Evolutionary conservation across 2,888 invertebrate genomes (phyloP).

Genomic region (Rhynchonema sp.): DNA sequence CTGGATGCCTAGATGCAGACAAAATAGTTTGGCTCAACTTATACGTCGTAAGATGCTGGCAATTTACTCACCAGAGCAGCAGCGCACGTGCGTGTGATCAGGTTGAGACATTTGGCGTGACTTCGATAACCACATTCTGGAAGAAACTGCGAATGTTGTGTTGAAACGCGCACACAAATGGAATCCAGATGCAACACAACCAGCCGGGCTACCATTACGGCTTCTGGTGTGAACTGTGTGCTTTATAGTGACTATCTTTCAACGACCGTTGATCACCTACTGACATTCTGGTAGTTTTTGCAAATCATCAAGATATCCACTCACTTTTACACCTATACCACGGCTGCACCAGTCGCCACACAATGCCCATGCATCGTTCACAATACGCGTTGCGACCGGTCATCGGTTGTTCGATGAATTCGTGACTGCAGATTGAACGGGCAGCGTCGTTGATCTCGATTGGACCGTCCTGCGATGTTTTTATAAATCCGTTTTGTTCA

Average conservation of each 20-base stretch:
- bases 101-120: slow-evolving; percentile 68
- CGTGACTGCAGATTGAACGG: slow-evolving; percentile 44
- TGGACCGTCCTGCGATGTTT: slow-evolving; percentile 28
- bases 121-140: slow-evolving; percentile 45
- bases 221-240: no score
- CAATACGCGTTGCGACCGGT: slow-evolving; percentile 52
- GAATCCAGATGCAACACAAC: no score
- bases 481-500: no score
- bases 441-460: slow-evolving; percentile 10
- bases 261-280: no score
- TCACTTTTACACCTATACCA: slow-evolving; percentile 60
- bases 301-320: no score
- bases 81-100: slow-evolving; percentile 63
- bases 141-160: neutral
- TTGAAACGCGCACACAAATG: neutral
- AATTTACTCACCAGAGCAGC: slow-evolving; percentile 43
- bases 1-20: no score
- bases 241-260: no score
- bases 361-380: slow-evolving; percentile 71
- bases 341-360: slow-evolving; percentile 75
- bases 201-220: no score
- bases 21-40: no score
- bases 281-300: no score
- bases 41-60: no score
- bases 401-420: slow-evolving; percentile 44